Conservation (phyloP, 2,797 vertebrate genomes). For the Eleutherodactylus coqui region DNA sequence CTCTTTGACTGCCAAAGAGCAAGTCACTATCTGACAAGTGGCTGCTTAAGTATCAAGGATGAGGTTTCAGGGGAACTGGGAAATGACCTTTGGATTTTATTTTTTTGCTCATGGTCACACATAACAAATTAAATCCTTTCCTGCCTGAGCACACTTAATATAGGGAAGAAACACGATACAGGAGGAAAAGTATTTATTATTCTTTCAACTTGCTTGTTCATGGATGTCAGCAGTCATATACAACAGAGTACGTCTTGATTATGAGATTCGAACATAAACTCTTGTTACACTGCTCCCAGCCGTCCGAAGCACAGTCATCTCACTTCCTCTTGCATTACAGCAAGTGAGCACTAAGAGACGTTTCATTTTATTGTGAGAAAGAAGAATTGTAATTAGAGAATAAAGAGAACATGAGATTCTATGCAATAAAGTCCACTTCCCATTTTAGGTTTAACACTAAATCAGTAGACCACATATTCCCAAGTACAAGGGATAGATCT, state of each 20-base stretch:
- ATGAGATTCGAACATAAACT: slow-evolving; percentile 65
- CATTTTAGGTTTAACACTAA: not conserved
- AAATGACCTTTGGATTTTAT: slow-evolving; percentile 43
- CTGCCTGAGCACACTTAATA: slow-evolving; percentile 31
- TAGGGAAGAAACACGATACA: slow-evolving; percentile 29
- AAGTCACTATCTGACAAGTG: slow-evolving; percentile 49
- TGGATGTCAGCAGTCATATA: slow-evolving; percentile 44
- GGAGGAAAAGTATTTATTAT: slow-evolving; percentile 41
- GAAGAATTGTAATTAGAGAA: not conserved
- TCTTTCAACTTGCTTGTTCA: slow-evolving; percentile 55
- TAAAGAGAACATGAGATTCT: not conserved
- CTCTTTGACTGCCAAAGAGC: not conserved
- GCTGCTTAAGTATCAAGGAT: slow-evolving; percentile 37
- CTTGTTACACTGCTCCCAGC: slow-evolving; percentile 63
- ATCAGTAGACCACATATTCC: not conserved
- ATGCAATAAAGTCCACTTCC: not conserved
- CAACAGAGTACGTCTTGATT: slow-evolving; percentile 65
- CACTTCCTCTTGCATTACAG: slow-evolving; percentile 53
- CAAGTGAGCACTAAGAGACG: slow-evolving; percentile 39
- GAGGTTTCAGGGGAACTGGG: slow-evolving; percentile 52
- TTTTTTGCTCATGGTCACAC: slow-evolving; percentile 43
- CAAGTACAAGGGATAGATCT: not conserved
- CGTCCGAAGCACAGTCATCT: slow-evolving; percentile 65
- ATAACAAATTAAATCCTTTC: slow-evolving; percentile 59
- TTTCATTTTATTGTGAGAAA: slow-evolving; percentile 54